Evolutionary conservation across 2,113 vertebrate species (phyloP).

Genomic region (Ctenodactylus gundi): DNA sequence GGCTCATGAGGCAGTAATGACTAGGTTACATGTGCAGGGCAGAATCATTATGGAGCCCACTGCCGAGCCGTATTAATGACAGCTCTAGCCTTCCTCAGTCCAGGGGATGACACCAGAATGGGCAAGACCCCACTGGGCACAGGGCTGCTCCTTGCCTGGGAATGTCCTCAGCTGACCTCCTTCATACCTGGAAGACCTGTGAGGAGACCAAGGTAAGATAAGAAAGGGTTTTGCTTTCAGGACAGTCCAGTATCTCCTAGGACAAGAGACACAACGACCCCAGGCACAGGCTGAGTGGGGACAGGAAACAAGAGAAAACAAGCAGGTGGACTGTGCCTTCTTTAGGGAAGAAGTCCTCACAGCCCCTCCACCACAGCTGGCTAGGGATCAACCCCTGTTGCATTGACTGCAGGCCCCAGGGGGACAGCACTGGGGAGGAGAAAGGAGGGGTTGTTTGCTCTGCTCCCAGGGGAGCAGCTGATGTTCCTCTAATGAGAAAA

Average conservation of each 20-base stretch:
- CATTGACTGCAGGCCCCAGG: not conserved
- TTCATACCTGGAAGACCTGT: not conserved
- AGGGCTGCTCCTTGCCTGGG: not conserved
- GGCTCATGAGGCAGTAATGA: not conserved
- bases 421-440: not conserved
- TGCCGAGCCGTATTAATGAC: not conserved
- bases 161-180: not conserved
- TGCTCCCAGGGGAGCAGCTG: conserved; percentile 29
- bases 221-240: conserved; percentile 16
- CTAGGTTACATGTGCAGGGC: not conserved
- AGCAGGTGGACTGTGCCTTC: not conserved
- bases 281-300: not conserved
- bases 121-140: not conserved
- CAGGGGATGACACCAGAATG: not conserved
- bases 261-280: not conserved
- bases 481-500: conserved; percentile 51
- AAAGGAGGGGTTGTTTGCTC: not conserved
- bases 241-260: not conserved
- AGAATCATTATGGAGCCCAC: not conserved
- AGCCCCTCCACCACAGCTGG: not conserved
- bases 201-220: not conserved
- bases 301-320: not conserved
- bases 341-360: not conserved
- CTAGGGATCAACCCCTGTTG: not conserved
- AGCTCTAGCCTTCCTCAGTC: not conserved